Evolutionary conservation across 2,888 invertebrate genomes (phyloP).

Genomic region (Cephus rjabovi): DNA sequence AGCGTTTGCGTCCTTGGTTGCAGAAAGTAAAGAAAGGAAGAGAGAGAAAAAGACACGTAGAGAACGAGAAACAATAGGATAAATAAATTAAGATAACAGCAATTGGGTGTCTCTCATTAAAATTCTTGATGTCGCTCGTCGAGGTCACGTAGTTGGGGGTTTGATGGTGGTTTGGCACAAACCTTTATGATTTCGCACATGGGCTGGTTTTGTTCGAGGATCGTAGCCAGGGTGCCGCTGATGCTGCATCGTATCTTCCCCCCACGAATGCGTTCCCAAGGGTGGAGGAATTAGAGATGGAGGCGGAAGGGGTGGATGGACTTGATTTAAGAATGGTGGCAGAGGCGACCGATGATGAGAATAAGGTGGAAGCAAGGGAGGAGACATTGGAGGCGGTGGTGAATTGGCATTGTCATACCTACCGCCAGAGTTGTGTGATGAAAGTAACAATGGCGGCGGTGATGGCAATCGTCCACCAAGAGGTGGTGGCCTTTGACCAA

Average conservation of each 20-base stretch:
- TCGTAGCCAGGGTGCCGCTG: constrained; percentile 55
- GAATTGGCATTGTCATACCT: constrained; percentile 50
- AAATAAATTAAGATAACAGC: constrained; percentile 13
- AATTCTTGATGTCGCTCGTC: constrained; percentile 9
- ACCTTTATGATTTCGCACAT: constrained; percentile 62
- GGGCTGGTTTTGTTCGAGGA: constrained; percentile 25
- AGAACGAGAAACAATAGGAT: constrained; percentile 23
- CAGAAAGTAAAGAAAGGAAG: constrained; percentile 35
- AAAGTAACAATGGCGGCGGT: constrained; percentile 75
- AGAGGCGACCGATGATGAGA: constrained; percentile 54
- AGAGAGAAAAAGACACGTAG: constrained; percentile 28
- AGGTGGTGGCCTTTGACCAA: constrained; percentile 66
- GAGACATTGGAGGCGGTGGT: constrained; percentile 56
- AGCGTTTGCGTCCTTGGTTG: constrained; percentile 65
- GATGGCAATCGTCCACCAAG: constrained; percentile 62
- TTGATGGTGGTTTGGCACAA: constrained; percentile 41
- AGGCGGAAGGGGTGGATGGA: constrained; percentile 70
- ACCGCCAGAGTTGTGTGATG: constrained; percentile 69
- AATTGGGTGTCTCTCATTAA: constrained; percentile 13
- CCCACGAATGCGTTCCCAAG: constrained; percentile 43
- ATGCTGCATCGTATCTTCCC: constrained; percentile 52
- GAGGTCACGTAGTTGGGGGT: constrained; percentile 18
- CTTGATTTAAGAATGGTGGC: constrained; percentile 68
- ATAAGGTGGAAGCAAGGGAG: constrained; percentile 54
- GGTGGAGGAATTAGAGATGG: constrained; percentile 67